A percentile compares a stretch with the other conserved stretches of the same genome.
phyloP scores from a whole-genome alignment of 2,113 vertebrate genomes.

The Lonchura striata region DNA sequence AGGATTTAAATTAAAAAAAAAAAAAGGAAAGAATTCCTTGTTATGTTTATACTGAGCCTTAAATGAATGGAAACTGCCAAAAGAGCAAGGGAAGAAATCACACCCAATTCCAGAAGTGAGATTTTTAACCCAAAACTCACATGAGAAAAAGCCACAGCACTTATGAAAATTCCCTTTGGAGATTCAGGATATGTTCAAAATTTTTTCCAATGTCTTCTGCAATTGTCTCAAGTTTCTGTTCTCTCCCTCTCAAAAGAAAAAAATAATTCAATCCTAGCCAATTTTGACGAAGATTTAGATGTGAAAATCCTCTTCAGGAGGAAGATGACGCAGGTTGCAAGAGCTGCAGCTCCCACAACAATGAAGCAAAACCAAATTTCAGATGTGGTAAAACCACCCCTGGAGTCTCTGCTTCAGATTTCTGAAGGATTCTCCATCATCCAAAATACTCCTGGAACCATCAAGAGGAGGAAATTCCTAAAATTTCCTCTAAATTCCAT shows the following conservation, averaged over 20 bases:
- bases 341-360: not conserved
- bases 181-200: not conserved
- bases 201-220: not conserved
- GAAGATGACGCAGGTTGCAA: not conserved
- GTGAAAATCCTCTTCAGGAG: not conserved
- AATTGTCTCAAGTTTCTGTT: not conserved
- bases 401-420: not conserved
- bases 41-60: not conserved
- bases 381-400: fast-evolving
- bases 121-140: not conserved
- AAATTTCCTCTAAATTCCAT: not conserved
- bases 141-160: not conserved
- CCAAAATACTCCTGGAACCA: not conserved
- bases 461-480: not conserved
- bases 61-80: not conserved
- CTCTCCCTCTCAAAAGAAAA: not conserved
- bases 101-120: fast-evolving
- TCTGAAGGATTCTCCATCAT: not conserved
- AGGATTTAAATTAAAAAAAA: not conserved
- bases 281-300: not conserved
- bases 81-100: not conserved
- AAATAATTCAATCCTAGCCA: not conserved
- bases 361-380: fast-evolving
- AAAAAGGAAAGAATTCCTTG: not conserved
- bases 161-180: not conserved